Percentiles rank a stretch among this genome's conserved stretches.
phyloP scores from a whole-genome alignment of 2,113 vertebrate species.

The Damaliscus lunatus region DNA sequence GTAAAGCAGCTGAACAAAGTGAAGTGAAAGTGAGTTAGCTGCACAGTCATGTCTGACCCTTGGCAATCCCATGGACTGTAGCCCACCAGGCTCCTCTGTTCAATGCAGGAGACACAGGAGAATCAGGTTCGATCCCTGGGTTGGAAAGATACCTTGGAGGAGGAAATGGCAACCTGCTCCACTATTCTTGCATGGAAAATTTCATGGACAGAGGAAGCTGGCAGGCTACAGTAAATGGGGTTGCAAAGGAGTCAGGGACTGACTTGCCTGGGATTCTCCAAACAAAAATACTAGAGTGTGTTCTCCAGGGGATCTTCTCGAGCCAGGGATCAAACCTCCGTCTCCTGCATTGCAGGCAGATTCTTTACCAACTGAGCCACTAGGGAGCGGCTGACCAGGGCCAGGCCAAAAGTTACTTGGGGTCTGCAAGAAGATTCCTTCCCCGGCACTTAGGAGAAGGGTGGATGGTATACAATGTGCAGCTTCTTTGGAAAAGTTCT shows the following conservation, averaged over 20 bases:
- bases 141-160: not conserved
- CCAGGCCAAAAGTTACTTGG: not conserved
- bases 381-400: not conserved
- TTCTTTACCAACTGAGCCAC: not conserved
- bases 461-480: not conserved
- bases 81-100: not conserved
- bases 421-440: not conserved
- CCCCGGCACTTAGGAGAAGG: not conserved
- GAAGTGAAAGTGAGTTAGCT: not conserved
- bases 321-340: fast-evolving
- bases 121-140: not conserved
- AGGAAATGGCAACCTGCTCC: not conserved
- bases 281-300: not conserved
- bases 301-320: not conserved
- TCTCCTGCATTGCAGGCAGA: not conserved
- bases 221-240: not conserved
- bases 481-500: slow-evolving; percentile 11
- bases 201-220: not conserved
- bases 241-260: not conserved
- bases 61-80: not conserved
- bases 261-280: not conserved
- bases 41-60: not conserved
- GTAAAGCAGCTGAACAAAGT: not conserved
- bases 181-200: not conserved
- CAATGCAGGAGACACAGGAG: not conserved